Percentiles rank a stretch among this genome's conserved stretches.
Conservation (phyloP, 2,797 vertebrate species). For the Dermochelys coriacea region DNA sequence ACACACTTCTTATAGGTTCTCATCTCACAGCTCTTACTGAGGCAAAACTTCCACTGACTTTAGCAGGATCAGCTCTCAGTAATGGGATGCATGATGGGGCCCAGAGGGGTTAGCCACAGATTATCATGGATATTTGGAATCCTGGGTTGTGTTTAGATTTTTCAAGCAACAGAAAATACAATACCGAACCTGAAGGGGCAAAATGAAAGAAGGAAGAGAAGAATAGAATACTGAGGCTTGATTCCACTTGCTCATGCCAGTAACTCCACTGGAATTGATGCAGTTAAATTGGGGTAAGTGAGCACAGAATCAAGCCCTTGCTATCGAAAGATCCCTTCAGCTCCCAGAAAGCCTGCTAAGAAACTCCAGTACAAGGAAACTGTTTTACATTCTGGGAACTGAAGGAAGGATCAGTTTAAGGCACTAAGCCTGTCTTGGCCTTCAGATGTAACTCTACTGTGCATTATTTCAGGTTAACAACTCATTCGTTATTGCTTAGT, state of each 20-base stretch:
- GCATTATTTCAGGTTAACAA: neutral
- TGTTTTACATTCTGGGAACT: rapidly evolving
- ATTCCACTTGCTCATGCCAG: neutral
- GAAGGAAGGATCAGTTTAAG: neutral
- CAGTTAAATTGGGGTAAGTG: neutral
- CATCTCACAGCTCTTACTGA: neutral
- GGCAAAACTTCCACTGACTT: neutral
- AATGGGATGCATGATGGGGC: neutral
- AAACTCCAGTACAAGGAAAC: neutral
- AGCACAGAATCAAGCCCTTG: rapidly evolving
- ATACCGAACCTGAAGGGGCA: neutral
- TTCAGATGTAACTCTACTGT: rapidly evolving
- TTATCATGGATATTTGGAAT: neutral
- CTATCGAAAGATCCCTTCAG: rapidly evolving
- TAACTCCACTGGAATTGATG: neutral
- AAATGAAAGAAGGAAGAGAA: neutral
- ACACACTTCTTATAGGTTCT: neutral
- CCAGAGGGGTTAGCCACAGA: neutral
- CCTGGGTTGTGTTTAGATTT: neutral
- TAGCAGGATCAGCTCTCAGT: neutral
- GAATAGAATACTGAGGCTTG: neutral
- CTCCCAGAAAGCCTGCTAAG: rapidly evolving
- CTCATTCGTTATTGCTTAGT: neutral
- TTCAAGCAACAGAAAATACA: neutral
- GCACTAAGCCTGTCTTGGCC: neutral